Conservation (phyloP, 2,797 vertebrate genomes). For the Tamandua tetradactyla region DNA sequence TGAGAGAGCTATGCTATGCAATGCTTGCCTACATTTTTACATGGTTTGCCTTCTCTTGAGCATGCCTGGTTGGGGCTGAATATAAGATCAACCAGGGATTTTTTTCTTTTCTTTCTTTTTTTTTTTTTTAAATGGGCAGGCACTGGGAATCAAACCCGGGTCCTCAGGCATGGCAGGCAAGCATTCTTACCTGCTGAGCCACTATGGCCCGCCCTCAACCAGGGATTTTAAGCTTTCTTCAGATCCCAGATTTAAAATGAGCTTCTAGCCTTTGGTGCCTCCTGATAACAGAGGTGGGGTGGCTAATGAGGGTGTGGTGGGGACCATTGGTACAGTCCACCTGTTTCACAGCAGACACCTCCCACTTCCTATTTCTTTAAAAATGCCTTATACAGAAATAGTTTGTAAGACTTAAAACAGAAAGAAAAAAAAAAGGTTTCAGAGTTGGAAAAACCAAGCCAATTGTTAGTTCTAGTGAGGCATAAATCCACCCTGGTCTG, state of each 20-base stretch:
- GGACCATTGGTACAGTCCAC: background rate
- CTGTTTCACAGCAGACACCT: background rate
- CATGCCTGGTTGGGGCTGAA: background rate
- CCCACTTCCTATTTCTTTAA: constrained; percentile 49
- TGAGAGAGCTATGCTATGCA: background rate
- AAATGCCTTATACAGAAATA: background rate
- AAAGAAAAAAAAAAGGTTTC: background rate
- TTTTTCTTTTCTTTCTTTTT: too few relatives aligned
- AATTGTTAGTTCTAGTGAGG: background rate
- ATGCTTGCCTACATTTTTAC: background rate
- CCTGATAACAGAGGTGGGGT: background rate
- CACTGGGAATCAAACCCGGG: too few relatives aligned
- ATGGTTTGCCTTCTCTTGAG: background rate
- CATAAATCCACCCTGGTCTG: background rate
- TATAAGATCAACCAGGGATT: background rate
- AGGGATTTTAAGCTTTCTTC: background rate
- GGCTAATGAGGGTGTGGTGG: background rate
- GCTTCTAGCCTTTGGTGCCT: background rate
- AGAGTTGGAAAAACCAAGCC: background rate
- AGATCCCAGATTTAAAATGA: background rate
- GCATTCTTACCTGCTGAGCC: too few relatives aligned
- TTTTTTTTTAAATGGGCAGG: too few relatives aligned
- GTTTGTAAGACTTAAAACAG: background rate
- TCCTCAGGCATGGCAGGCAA: too few relatives aligned
- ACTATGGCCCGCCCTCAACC: too few relatives aligned